These are phyloP conservation scores for Tetranychus cinnabarinus DNA, from an alignment of 1,140 invertebrate species.

Conservation along the genomic window DNA sequence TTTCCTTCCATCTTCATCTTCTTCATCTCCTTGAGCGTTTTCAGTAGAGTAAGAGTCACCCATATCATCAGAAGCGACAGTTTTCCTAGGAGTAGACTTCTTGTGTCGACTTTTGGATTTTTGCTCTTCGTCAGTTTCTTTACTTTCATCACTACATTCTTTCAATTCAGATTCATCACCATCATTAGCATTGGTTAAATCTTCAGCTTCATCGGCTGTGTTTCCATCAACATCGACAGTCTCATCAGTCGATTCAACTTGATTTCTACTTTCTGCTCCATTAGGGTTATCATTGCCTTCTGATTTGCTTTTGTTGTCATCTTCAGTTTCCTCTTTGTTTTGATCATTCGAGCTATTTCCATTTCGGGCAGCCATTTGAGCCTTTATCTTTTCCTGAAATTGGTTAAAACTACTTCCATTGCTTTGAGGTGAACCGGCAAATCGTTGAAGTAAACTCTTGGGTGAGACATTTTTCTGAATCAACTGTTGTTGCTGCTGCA, in stretches of 20 bases:
- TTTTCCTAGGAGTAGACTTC: no score
- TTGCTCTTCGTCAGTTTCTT: conserved; percentile 19
- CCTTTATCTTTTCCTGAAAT: background rate
- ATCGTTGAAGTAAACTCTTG: background rate
- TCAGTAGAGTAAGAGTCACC: background rate
- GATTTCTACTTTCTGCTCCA: background rate
- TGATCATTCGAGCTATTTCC: background rate
- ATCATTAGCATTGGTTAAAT: no score
- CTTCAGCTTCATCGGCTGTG: conserved; percentile 33
- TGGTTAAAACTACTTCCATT: background rate
- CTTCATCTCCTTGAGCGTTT: background rate
- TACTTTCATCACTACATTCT: conserved; percentile 22
- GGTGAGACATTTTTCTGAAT: background rate
- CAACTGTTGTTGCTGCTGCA: background rate
- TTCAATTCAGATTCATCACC: no score
- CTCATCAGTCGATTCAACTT: background rate
- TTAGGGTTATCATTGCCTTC: background rate
- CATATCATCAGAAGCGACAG: no score
- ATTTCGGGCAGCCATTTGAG: background rate
- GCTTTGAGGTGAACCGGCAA: no score
- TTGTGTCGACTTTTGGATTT: background rate
- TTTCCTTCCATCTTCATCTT: background rate
- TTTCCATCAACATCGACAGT: conserved; percentile 20
- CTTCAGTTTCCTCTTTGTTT: background rate
- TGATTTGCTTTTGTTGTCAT: background rate